These are phyloP conservation scores for Polymixis flavicincta DNA, from an alignment of 2,888 invertebrate genomes.

Conservation along the genomic window DNA sequence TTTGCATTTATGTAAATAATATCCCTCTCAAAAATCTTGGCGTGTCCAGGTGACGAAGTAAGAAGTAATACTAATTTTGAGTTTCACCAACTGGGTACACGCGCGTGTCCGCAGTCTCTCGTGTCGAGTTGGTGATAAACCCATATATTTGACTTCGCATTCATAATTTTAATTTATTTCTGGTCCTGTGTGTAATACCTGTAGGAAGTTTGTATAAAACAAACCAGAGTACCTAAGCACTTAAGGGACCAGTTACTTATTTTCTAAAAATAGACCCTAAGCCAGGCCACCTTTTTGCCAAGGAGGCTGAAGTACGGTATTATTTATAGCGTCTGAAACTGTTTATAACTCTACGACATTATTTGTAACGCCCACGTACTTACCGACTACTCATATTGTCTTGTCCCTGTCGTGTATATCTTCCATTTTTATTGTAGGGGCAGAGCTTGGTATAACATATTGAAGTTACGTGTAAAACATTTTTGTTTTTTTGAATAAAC, in stretches of 20 bases:
- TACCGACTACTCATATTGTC: conserved; percentile 26
- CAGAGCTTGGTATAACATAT: conserved; percentile 11
- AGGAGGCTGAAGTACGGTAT: conserved; percentile 35
- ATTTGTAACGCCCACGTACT: conserved; percentile 56
- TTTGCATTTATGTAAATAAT: no score
- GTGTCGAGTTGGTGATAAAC: no score
- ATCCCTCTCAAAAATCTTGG: no score
- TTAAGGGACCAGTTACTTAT: background rate
- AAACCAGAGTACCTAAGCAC: background rate
- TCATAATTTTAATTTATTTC: background rate
- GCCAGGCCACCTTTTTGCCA: conserved; percentile 26
- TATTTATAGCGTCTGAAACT: conserved; percentile 42
- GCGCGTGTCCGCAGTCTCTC: no score
- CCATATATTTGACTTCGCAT: background rate
- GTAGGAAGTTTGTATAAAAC: background rate
- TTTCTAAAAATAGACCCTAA: conserved; percentile 10
- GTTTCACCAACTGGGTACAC: no score
- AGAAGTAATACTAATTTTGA: no score
- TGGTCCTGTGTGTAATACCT: background rate
- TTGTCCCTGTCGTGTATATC: conserved; percentile 25
- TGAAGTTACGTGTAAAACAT: background rate
- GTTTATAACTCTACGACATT: conserved; percentile 38
- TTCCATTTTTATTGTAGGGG: conserved; percentile 33
- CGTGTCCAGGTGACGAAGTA: no score
- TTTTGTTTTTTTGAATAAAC: background rate